Evolutionary conservation across 2,888 invertebrate species (phyloP), one percentile per base, ranked within the genome.

Genomic region (Diaprepes abbreviatus): DNA sequence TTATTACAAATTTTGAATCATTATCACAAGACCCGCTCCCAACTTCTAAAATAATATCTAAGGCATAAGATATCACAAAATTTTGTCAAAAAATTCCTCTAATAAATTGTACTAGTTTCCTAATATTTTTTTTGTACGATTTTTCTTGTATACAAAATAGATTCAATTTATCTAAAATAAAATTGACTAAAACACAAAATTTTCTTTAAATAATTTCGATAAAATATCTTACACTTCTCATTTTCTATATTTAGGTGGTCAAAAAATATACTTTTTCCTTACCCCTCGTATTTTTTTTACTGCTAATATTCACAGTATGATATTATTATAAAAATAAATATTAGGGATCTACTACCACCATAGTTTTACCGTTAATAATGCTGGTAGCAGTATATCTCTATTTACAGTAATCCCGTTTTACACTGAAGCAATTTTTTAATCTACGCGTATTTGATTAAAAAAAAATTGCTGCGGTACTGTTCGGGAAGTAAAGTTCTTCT

Each of bases 31-130:
- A 50, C 50, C 70, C 62, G 38, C 48, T 14, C 66, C 66, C 70
- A 45, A 14, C 40, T 43, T 59, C 64, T 59, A 57, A 71, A 67
- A 67, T 58, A 67, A 62, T 50, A 67, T 63, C 58, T 68, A 71
- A 71, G 71, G 71, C 71, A 68, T 64, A 54, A 28, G 24, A 60
- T 71, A 71, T 71, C 71, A 71, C 71, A 71, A 71, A 71, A 64
- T 67, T 70, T 71, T 63, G 62, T 70, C 48, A 48, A 59, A 69
- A 33, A 57, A 35, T 57, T 33, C 57, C 48, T 43, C 16, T 36
- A 54, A 62, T 40, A 19, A 43, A 45, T 60, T 66, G 35, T 62
- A 60, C 55, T 48, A 57, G 5, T 14, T 35, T 33, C 4, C 52
- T 45, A 21, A 43, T n/a, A n/a, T 54, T 19, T 70, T 65, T 70